These are phyloP conservation scores for Spodoptera exigua DNA, from an alignment of 2,888 invertebrate genomes.

Conservation along the genomic window DNA sequence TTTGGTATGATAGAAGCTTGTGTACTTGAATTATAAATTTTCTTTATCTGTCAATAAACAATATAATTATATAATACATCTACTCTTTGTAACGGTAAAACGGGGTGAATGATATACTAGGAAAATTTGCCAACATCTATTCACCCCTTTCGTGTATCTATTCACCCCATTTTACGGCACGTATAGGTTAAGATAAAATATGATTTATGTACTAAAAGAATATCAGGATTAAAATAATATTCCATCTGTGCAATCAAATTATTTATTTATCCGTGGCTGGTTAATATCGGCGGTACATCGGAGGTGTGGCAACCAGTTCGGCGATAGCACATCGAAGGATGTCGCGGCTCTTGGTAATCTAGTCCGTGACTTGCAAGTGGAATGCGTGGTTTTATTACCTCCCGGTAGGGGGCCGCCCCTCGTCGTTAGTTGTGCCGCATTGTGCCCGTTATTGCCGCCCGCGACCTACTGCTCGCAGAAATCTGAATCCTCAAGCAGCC, in stretches of 20 bases:
- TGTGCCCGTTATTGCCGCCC: conserved; percentile 71
- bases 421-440: conserved; percentile 76
- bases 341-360: conserved; percentile 83
- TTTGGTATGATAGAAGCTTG: no score
- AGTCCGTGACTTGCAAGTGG: conserved; percentile 87
- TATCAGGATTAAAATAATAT: conserved; percentile 24
- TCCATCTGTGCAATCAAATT: conserved; percentile 32
- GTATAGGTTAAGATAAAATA: no score
- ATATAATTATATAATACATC: no score
- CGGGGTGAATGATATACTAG: no score
- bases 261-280: conserved; percentile 40
- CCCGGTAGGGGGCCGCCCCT: conserved; percentile 55
- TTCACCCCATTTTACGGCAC: no score
- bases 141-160: no score
- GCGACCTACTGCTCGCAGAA: conserved; percentile 50
- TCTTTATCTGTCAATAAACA: no score
- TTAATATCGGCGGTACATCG: conserved; percentile 36
- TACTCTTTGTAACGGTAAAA: no score
- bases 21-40: no score
- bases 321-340: conserved; percentile 77
- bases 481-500: conserved; percentile 29
- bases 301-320: conserved; percentile 50
- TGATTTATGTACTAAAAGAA: no score
- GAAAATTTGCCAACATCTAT: no score
- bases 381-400: conserved; percentile 85